Evolutionary conservation across 2,888 invertebrate genomes (phyloP), one percentile per base, ranked within the genome.

Genomic region (Drosophila sordidula): DNA sequence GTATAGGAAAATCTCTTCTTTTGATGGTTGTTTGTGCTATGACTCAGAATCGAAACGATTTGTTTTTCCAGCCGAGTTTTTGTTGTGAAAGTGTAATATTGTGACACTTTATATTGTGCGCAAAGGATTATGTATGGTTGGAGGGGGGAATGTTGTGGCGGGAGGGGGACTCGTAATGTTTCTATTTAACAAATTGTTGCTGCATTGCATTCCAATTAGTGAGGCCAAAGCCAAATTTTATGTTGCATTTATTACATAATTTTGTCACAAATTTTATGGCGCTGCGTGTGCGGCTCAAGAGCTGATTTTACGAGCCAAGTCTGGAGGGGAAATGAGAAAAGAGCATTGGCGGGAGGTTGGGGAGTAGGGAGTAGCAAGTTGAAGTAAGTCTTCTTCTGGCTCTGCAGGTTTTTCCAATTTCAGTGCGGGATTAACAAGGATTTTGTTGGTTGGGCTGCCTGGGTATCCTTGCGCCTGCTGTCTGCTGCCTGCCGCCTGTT

Each of bases 81-180:
- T 79, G 78, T 80, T 87, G 80, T 71, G 67, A 83, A 78, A 87
- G 90, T 90, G 89, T 89, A 87, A 90, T 91, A 90, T 90, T 90
- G 89, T 91, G 91, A 91, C 90, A 90, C 87, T 86, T 91, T 89
- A 87, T 75, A 83, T 90, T 89, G 87, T 88, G 62, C 57, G 65
- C 58, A 70, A 63, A 84, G 88, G 87, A 90, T 90, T 90, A 83
- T 66, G 47, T 62, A 51, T 26, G 11, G 6, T 5, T 0, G n/a
- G n/a, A 18, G 8, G 54, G 34, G 18, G 2, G 18, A 18, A 18
- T 18, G 18, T 18, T 18, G 18, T 18, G 18, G 18, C 2, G 18
- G 18, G 9, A n/a, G 11, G n/a, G 22, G 29, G 39, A 34, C 18
- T 54, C 12, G 54, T 59, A 73, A 76, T 82, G 70, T 54, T 70